A percentile compares a stretch with the other conserved stretches of the same genome.
These are phyloP conservation scores for Temnothorax ravouxi DNA, from an alignment of 2,888 invertebrate genomes.

Conservation along the genomic window DNA sequence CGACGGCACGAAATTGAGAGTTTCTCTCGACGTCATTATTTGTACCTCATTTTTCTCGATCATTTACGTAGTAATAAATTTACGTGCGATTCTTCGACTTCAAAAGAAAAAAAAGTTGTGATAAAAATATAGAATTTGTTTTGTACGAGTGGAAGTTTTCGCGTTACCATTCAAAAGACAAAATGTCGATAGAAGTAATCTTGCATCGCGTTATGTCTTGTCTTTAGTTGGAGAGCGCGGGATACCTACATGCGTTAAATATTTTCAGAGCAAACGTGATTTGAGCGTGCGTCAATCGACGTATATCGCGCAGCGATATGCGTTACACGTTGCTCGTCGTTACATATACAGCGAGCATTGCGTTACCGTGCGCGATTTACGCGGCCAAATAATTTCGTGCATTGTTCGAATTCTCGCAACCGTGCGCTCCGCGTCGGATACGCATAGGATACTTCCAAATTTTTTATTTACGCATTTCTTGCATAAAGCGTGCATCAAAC, in stretches of 20 bases:
- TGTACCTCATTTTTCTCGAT: background rate
- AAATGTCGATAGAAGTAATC: no score
- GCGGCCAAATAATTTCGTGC: constrained; percentile 49
- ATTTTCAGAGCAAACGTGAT: constrained; percentile 16
- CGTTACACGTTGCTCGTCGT: constrained; percentile 7
- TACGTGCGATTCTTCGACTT: background rate
- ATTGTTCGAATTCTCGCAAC: constrained; percentile 37
- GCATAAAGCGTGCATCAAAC: background rate
- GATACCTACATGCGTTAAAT: background rate
- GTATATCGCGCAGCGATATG: constrained; percentile 14
- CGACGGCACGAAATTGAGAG: background rate
- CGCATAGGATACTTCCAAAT: constrained; percentile 13
- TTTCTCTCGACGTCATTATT: background rate
- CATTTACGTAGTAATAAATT: background rate
- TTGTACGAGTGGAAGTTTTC: background rate
- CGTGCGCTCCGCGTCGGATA: constrained; percentile 14
- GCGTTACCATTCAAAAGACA: background rate
- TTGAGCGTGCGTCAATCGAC: constrained; percentile 18
- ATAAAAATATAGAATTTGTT: background rate
- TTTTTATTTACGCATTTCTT: constrained; percentile 35
- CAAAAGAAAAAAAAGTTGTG: background rate
- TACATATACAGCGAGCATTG: background rate
- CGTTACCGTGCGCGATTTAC: constrained; percentile 37
- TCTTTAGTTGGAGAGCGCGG: background rate
- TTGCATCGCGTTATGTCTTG: background rate